Conservation (phyloP, 2,888 invertebrate species). For the Spialia ferax region DNA sequence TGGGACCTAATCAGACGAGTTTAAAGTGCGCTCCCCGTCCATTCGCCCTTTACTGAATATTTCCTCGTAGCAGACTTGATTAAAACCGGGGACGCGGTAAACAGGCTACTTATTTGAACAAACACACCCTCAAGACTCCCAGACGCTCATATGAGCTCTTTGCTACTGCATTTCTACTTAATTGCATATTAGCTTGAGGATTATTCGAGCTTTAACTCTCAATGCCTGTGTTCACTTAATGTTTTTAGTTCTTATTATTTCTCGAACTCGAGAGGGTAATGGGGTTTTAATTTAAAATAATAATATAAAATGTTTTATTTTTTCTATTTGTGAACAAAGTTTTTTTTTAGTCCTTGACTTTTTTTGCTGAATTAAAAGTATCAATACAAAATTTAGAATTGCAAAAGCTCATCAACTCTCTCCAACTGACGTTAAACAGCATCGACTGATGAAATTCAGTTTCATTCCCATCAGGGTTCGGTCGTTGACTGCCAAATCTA, state of each 20-base stretch:
- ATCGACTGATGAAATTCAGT: no score
- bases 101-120: constrained; percentile 69
- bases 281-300: neutral
- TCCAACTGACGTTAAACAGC: no score
- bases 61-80: constrained; percentile 66
- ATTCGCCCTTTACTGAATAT: constrained; percentile 58
- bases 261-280: neutral
- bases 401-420: neutral
- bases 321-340: neutral
- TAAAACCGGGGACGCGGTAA: constrained; percentile 63
- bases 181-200: constrained; percentile 41
- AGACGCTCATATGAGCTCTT: constrained; percentile 56
- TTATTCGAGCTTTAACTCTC: constrained; percentile 32
- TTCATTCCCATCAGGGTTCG: neutral
- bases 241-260: constrained; percentile 33
- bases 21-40: constrained; percentile 66
- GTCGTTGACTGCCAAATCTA: neutral
- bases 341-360: neutral
- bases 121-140: constrained; percentile 59
- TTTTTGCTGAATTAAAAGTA: neutral
- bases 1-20: constrained; percentile 66
- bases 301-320: neutral
- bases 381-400: neutral
- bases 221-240: constrained; percentile 32
- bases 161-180: constrained; percentile 48